Base-by-base conservation (phyloP, 2,113 vertebrate species). In the Psettodes erumei region DNA sequence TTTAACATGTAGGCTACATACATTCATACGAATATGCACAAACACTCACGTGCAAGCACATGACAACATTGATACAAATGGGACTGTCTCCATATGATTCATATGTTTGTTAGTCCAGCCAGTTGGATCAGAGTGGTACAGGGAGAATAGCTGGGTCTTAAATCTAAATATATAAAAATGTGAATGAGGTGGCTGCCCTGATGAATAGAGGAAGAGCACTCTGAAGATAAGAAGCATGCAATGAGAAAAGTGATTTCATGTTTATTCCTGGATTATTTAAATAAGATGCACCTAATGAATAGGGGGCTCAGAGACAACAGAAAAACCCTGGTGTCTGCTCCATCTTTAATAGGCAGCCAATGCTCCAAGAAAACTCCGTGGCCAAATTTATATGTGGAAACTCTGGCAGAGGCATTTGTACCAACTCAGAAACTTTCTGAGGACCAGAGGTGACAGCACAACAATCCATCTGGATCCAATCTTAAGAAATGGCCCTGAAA, bases 251-350 rank as follows among this genome's bases (percentile, higher is more conserved):
- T 71, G 58, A 79, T 80, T 80, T 77, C 83, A 70, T 87, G 72
- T 88, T 80, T 75, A 77, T 81, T 60, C 19, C 56, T 56, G 0
- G 32, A 74, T 37, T 79, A 65, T 84, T 77, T 56, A 62, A 83
- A 83, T 81, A 66, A 82, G 61, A 55, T 65, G 40, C 53, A 54
- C 50, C 68, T 38, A 64, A 61, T 66, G 62, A 89, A 74, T 18
- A 67, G 40, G 50, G 21, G 13, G 60, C 37, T 47, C 19, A 23
- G 64, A 79, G 54, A 75, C 64, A 72, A 18, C 37, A 48, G 63
- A 72, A 19, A 55, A 60, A 47, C 37, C 33, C 25, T 5, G 18
- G 23, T 54, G 65, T 67, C 32, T 56, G 50, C n/a, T 59, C 3
- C 66, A 62, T 32, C 50, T 50, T 54, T n/a, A 83, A 56, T 18